Evolutionary conservation across 2,888 invertebrate genomes (phyloP), one percentile per base, ranked within the genome.

Genomic region (Cephus nigrinus): DNA sequence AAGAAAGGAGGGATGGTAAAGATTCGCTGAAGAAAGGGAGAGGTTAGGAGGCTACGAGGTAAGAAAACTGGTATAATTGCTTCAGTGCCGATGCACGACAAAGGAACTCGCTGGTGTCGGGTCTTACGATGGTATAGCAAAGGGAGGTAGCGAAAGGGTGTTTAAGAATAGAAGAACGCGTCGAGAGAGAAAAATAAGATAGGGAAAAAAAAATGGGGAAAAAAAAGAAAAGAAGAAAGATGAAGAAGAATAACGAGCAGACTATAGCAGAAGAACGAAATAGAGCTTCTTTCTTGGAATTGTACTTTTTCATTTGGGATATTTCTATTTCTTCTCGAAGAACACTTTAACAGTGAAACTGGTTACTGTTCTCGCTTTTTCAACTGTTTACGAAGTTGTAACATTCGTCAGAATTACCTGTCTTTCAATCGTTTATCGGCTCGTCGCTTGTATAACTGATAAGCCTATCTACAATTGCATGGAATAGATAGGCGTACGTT

Each of bases 41-140:
- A 23, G 71, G 11, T 2, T 9, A 32, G 32, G 12, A 69, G 71
- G 12, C 79, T 73, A 75, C 74, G 73, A n/a, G 31, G 74, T 73
- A 80, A 79, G 77, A 77, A 79, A 80, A 80, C 79, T 78, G 76
- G 79, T 77, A 80, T 80, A 80, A 80, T 80, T 80, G 77, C 77
- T 74, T 77, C 76, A 79, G 77, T 79, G 78, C 77, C 72, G 76
- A 80, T 79, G 77, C 72, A 77, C 77, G 79, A 80, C 80, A 80
- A 80, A 80, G 79, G 76, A 77, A 76, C 80, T 78, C 76, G 69
- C 75, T 74, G 36, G 76, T 78, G 76, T 72, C 75, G 75, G 75
- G 73, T 79, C 77, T 69, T 78, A 75, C 74, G 68, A 74, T 71
- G 40, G 35, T 76, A 80, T 73, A 74, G 73, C 15, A 76, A 80